Conservation (phyloP, 1,140 invertebrate species). For the Nebria ingens region DNA sequence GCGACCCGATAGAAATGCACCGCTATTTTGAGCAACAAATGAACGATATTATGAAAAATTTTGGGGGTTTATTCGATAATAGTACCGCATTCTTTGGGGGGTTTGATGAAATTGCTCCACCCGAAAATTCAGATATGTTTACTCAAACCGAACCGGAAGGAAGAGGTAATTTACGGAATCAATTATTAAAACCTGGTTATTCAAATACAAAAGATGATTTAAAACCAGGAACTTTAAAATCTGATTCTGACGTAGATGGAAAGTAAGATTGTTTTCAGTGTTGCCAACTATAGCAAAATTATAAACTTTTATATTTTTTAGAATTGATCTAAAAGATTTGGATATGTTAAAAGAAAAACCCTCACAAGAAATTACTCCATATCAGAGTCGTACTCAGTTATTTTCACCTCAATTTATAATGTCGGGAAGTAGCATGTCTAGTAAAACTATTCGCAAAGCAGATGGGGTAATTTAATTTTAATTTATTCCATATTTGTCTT, state of each 20-base stretch:
- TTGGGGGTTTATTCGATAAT: conserved; percentile 25
- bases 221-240: conserved; percentile 22
- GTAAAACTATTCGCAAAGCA: conserved; percentile 30
- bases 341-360: conserved; percentile 18
- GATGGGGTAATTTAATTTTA: conserved; percentile 35
- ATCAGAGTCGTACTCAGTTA: conserved; percentile 10
- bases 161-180: conserved; percentile 32
- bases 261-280: conserved; percentile 31
- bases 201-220: conserved; percentile 17
- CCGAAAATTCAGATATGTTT: not conserved
- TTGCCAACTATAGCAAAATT: conserved; percentile 12
- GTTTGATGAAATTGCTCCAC: not conserved
- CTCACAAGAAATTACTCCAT: conserved; percentile 9
- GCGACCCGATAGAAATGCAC: conserved; percentile 37
- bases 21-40: conserved; percentile 38
- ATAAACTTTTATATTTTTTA: conserved; percentile 24
- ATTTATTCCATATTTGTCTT: conserved; percentile 13
- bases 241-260: conserved; percentile 41
- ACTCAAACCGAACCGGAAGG: conserved; percentile 1
- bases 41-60: conserved; percentile 32
- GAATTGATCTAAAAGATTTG: conserved; percentile 33
- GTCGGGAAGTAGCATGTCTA: conserved; percentile 30
- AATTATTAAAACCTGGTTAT: conserved; percentile 36
- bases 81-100: not conserved
- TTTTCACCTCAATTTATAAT: conserved; percentile 14